Conservation (phyloP, 1,140 invertebrate genomes). For the Neodiprion lecontei region DNA sequence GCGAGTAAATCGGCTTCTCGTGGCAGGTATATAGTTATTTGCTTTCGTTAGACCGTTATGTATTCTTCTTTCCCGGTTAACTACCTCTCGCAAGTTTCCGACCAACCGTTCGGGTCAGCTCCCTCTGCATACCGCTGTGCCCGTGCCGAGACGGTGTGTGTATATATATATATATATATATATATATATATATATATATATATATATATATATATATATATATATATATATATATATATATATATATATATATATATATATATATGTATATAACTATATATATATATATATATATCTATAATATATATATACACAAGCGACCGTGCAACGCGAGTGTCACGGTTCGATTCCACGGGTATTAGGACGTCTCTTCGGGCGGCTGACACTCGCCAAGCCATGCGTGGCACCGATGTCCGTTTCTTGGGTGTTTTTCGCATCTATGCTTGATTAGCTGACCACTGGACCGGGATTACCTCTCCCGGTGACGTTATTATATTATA, state of each 20-base stretch:
- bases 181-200: neutral
- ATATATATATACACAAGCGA: neutral
- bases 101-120: neutral
- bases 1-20: no score
- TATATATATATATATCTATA: neutral
- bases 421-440: neutral
- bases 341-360: neutral
- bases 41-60: no score
- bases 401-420: neutral
- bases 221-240: neutral
- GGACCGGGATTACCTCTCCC: neutral
- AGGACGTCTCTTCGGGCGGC: conserved; percentile 3
- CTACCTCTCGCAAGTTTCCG: neutral
- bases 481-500: neutral
- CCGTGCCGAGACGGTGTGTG: neutral
- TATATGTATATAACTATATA: neutral
- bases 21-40: no score
- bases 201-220: neutral
- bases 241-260: neutral
- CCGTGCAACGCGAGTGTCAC: conserved; percentile 1
- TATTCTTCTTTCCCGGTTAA: neutral
- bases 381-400: neutral
- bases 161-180: neutral
- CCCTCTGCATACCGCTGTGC: conserved; percentile 1
- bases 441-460: conserved; percentile 5